Conservation (phyloP, 2,797 vertebrate species). For the Spheniscus humboldti region DNA sequence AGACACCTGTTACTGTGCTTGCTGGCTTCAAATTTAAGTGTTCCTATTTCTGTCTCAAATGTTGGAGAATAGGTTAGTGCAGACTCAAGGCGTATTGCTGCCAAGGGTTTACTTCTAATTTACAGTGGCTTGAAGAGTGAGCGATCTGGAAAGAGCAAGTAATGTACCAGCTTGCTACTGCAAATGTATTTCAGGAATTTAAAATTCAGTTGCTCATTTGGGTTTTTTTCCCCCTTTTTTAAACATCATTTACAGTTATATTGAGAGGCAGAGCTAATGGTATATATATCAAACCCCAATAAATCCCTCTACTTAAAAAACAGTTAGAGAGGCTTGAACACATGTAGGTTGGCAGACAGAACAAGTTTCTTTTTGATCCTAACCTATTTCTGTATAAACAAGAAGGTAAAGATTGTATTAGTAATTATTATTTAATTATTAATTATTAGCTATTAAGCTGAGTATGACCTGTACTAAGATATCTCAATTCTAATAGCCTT, state of each 20-base stretch:
- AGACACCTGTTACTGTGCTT: slow-evolving; percentile 12
- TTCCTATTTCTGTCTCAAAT: slow-evolving; percentile 30
- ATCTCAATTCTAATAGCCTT: not conserved
- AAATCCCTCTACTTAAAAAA: not conserved
- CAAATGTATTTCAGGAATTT: not conserved
- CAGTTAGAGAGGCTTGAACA: not conserved
- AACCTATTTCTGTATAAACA: not conserved
- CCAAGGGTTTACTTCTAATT: slow-evolving; percentile 28
- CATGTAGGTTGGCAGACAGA: not conserved
- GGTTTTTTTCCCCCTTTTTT: fast-evolving
- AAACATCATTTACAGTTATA: not conserved
- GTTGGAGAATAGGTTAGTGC: not conserved
- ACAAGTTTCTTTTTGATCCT: not conserved
- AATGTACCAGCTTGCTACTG: not conserved
- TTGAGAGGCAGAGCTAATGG: not conserved
- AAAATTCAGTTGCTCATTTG: not conserved
- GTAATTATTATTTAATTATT: not conserved
- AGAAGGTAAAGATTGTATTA: not conserved
- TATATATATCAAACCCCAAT: not conserved
- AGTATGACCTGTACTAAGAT: not conserved
- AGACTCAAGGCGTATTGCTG: slow-evolving; percentile 1
- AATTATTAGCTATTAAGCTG: not conserved
- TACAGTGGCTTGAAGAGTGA: not conserved
- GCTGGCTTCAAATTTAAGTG: slow-evolving; percentile 23
- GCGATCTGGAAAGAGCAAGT: not conserved